Conservation (phyloP, 1,140 invertebrate genomes). For the Formica selysi region DNA sequence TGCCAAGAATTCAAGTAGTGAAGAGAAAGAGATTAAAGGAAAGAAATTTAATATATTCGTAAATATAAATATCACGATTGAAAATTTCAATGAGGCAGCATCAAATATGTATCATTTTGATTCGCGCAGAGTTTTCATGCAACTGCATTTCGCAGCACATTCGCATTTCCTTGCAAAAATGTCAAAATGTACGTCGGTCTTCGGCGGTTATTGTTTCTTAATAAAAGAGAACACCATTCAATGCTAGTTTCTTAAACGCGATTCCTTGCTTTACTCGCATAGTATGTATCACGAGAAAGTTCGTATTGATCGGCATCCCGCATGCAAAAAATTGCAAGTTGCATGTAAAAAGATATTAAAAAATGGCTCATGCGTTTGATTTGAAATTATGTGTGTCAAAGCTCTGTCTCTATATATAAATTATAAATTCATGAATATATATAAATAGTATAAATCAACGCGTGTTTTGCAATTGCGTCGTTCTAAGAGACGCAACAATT, state of each 20-base stretch:
- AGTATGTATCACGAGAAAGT: conserved; percentile 1
- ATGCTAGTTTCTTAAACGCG: background rate
- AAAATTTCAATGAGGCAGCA: background rate
- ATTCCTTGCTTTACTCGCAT: background rate
- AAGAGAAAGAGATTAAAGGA: too few species aligned
- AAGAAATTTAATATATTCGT: too few species aligned
- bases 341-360: conserved; percentile 29
- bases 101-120: background rate
- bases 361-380: conserved; percentile 9
- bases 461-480: background rate
- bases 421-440: conserved; percentile 13
- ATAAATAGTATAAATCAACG: conserved; percentile 3
- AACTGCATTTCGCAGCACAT: background rate
- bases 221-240: background rate
- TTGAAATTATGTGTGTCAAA: background rate
- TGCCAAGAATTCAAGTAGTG: background rate
- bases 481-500: background rate
- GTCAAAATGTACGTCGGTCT: background rate
- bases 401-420: conserved; percentile 11
- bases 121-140: background rate
- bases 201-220: background rate
- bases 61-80: background rate
- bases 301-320: background rate
- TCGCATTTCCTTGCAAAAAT: background rate
- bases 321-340: conserved; percentile 29